Evolutionary conservation across 2,888 invertebrate species (phyloP).

Genomic region (Oligia strigilis): DNA sequence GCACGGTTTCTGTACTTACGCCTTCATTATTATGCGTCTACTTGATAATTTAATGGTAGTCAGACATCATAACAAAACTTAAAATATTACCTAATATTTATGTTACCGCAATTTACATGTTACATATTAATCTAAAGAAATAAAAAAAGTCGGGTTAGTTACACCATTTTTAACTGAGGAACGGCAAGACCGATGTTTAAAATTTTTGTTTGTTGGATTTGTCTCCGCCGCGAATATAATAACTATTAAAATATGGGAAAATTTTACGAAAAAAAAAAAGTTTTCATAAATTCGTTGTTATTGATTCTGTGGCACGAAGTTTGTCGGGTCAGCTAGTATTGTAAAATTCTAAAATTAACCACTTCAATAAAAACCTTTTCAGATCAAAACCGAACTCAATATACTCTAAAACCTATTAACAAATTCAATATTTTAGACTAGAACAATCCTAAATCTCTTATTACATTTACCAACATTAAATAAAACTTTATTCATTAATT

Average conservation of each 20-base stretch:
- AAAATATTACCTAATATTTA: too few relatives aligned
- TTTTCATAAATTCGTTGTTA: not conserved
- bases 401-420: not conserved
- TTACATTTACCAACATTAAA: constrained; percentile 28
- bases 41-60: not conserved
- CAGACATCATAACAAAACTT: not conserved
- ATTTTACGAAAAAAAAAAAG: not conserved
- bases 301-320: not conserved
- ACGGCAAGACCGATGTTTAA: too few relatives aligned
- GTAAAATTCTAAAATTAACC: too few relatives aligned
- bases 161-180: too few relatives aligned
- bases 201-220: too few relatives aligned
- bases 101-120: not conserved
- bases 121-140: too few relatives aligned
- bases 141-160: too few relatives aligned
- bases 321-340: not conserved
- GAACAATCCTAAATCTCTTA: constrained; percentile 7
- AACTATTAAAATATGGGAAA: not conserved
- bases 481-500: constrained; percentile 59
- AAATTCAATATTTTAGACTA: constrained; percentile 10
- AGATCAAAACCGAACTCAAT: not conserved
- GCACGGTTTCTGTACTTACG: not conserved
- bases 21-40: too few relatives aligned
- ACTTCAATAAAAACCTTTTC: not conserved
- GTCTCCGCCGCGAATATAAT: too few relatives aligned